Conservation (phyloP, 64 coral and sea anemone genomes). For the Catalaphyllia jardinei region DNA sequence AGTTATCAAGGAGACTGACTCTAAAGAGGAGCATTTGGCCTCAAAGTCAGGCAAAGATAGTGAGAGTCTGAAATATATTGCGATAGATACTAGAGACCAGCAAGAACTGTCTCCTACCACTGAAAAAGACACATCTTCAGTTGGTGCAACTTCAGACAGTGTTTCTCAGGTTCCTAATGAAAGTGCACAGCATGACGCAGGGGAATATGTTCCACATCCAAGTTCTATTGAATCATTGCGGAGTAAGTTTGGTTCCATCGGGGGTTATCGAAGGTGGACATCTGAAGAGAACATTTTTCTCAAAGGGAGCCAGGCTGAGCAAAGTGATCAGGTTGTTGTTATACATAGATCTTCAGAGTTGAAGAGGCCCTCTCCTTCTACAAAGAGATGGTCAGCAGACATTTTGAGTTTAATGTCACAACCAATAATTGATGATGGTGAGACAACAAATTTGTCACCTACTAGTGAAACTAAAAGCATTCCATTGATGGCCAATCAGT, state of each 20-base stretch:
- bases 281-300: conserved; percentile 37
- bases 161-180: neutral
- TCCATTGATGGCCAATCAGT: neutral
- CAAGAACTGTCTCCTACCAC: neutral
- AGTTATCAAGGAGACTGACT: neutral
- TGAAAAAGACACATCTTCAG: neutral
- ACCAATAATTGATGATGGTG: neutral
- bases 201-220: neutral
- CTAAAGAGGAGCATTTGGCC: neutral
- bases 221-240: conserved; percentile 22
- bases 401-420: conserved; percentile 34
- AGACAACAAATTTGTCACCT: neutral
- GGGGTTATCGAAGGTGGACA: conserved; percentile 14
- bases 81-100: neutral
- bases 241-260: conserved; percentile 55
- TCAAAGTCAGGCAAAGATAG: neutral
- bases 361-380: conserved; percentile 9
- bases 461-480: conserved; percentile 4
- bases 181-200: neutral
- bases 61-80: conserved; percentile 14
- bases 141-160: neutral
- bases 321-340: conserved; percentile 2
- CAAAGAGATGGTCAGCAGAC: conserved; percentile 60
- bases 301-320: conserved; percentile 9
- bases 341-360: conserved; percentile 1